phyloP scores from a whole-genome alignment of 2,888 invertebrate species.

The Drepana falcataria region DNA sequence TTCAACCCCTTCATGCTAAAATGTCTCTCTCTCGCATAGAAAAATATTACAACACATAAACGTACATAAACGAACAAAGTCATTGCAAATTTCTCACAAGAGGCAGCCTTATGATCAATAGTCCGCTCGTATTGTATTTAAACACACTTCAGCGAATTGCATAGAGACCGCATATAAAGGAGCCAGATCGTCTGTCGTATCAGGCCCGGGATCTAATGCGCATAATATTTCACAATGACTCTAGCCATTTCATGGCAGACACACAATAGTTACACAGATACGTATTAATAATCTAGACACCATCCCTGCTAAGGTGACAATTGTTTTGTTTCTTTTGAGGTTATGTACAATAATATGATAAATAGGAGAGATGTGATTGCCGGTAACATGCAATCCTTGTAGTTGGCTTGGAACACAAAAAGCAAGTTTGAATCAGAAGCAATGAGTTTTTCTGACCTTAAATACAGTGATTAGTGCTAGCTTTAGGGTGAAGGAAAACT shows the following conservation, averaged over 20 bases:
- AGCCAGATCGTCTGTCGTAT: slow-evolving; percentile 6
- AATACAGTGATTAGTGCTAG: no score
- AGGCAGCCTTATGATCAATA: slow-evolving; percentile 5
- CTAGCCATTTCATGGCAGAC: neutral
- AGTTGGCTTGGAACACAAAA: no score
- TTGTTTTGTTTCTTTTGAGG: neutral
- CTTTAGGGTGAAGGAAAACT: no score
- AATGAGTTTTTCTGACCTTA: no score
- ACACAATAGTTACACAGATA: neutral
- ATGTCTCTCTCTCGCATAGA: no score
- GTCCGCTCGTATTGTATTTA: slow-evolving; percentile 12
- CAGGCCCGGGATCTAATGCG: slow-evolving; percentile 8
- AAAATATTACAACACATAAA: neutral
- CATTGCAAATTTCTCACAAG: neutral
- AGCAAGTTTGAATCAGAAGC: no score
- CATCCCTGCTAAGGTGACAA: neutral
- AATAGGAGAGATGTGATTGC: no score
- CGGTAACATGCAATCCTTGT: no score
- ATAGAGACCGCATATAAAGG: slow-evolving; percentile 26
- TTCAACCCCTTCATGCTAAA: no score
- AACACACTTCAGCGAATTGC: slow-evolving; percentile 16
- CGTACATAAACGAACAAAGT: neutral
- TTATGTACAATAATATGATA: neutral
- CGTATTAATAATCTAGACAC: neutral
- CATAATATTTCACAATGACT: slow-evolving; percentile 7